phyloP scores from a whole-genome alignment of 2,113 vertebrate genomes.

The Apus apus region DNA sequence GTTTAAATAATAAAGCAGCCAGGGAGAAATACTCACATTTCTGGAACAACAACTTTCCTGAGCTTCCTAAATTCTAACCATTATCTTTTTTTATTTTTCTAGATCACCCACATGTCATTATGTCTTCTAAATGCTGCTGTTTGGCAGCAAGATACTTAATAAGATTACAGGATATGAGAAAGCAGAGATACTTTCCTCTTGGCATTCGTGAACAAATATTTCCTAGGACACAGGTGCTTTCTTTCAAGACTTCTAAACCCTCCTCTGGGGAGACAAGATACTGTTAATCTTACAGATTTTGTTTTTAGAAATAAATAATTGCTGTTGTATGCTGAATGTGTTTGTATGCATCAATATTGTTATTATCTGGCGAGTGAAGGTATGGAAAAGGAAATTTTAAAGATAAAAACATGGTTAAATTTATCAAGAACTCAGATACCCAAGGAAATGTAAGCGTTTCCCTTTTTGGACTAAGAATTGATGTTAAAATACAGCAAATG shows the following conservation, averaged over 20 bases:
- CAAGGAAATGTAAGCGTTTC: not conserved
- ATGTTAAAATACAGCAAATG: not conserved
- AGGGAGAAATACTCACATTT: not conserved
- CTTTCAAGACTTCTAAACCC: not conserved
- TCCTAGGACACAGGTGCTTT: not conserved
- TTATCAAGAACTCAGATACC: not conserved
- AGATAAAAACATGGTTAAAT: accelerated
- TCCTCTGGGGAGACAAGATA: not conserved
- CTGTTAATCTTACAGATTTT: not conserved
- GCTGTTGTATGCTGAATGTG: not conserved
- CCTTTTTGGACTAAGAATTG: not conserved
- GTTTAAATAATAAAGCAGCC: not conserved
- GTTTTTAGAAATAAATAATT: not conserved
- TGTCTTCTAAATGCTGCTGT: not conserved
- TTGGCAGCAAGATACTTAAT: not conserved
- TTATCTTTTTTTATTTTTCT: not conserved
- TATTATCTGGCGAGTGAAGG: not conserved
- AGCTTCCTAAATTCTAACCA: not conserved
- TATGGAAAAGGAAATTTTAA: not conserved
- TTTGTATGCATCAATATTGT: not conserved
- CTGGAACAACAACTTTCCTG: not conserved
- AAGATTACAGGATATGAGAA: not conserved
- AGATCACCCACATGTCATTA: not conserved
- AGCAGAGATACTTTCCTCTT: not conserved
- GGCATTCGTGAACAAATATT: not conserved